Percentiles rank a stretch among this genome's conserved stretches.
Conservation (phyloP, 2,888 invertebrate genomes). For the Crepidodera aurea region DNA sequence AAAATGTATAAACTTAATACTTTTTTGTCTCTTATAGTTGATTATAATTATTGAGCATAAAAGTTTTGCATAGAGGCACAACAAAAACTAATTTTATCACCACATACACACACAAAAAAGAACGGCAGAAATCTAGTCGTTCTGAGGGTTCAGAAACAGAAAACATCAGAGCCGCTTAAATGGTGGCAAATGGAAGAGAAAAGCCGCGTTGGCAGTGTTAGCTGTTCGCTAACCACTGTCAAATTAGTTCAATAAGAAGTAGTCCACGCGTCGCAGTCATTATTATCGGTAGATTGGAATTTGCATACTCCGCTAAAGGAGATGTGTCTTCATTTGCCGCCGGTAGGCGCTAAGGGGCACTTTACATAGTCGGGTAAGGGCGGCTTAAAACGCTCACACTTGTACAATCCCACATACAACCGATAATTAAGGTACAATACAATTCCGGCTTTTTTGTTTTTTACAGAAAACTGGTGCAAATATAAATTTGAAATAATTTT, state of each 20-base stretch:
- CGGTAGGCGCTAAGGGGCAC: conserved; percentile 55
- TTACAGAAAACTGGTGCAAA: no score
- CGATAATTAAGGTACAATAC: no score
- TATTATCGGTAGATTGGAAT: conserved; percentile 60
- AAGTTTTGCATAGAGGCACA: no score
- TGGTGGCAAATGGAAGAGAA: conserved; percentile 42
- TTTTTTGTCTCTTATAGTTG: no score
- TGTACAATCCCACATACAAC: no score
- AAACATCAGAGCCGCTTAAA: conserved; percentile 12
- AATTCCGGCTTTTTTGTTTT: no score
- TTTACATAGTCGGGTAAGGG: conserved; percentile 40
- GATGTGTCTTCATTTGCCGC: conserved; percentile 58
- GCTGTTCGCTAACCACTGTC: conserved; percentile 56
- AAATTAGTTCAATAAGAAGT: conserved; percentile 66
- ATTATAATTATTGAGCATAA: no score
- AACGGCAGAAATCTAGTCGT: not conserved
- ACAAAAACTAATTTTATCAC: not conserved
- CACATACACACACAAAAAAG: no score
- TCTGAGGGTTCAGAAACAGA: not conserved
- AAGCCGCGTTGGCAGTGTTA: conserved; percentile 48
- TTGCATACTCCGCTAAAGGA: conserved; percentile 53
- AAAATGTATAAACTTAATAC: no score
- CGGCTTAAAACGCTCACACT: not conserved
- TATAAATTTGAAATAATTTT: no score
- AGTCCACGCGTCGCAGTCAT: conserved; percentile 64